A percentile compares a stretch with the other conserved stretches of the same genome.
phyloP scores from a whole-genome alignment of 2,113 vertebrate species.

The Planiliza haematocheilus region DNA sequence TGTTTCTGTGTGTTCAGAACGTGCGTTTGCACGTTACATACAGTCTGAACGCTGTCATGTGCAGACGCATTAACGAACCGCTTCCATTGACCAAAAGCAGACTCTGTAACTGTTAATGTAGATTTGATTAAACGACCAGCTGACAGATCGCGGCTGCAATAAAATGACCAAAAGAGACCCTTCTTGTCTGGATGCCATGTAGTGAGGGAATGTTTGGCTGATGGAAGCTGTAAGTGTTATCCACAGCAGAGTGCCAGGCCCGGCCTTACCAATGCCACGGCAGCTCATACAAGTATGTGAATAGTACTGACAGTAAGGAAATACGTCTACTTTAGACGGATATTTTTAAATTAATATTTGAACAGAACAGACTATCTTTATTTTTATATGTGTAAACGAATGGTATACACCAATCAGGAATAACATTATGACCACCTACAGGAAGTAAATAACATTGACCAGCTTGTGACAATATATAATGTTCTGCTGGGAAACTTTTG shows the following conservation, averaged over 20 bases:
- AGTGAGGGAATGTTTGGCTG: constrained; percentile 52
- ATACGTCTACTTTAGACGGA: background rate
- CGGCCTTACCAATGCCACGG: constrained; percentile 27
- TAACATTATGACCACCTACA: too few species aligned
- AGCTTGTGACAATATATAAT: too few species aligned
- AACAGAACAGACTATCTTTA: too few species aligned
- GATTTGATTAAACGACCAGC: constrained; percentile 44
- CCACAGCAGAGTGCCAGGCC: constrained; percentile 16
- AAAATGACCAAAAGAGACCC: constrained; percentile 39
- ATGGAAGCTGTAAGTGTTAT: constrained; percentile 21
- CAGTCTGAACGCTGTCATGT: background rate
- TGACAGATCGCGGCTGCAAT: constrained; percentile 41
- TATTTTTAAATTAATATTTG: background rate
- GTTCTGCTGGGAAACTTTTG: too few species aligned
- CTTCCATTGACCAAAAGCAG: constrained; percentile 22
- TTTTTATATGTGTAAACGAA: too few species aligned
- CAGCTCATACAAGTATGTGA: constrained; percentile 26
- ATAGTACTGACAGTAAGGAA: background rate
- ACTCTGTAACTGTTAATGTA: constrained; percentile 31
- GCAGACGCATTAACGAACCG: constrained; percentile 15
- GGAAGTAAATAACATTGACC: too few species aligned
- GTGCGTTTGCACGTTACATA: background rate
- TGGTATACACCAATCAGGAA: too few species aligned
- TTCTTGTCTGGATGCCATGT: constrained; percentile 35
- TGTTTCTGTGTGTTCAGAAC: background rate